A percentile compares a stretch with the other conserved stretches of the same genome.
phyloP scores from a whole-genome alignment of 2,888 invertebrate species.

The Lutraria lutraria region DNA sequence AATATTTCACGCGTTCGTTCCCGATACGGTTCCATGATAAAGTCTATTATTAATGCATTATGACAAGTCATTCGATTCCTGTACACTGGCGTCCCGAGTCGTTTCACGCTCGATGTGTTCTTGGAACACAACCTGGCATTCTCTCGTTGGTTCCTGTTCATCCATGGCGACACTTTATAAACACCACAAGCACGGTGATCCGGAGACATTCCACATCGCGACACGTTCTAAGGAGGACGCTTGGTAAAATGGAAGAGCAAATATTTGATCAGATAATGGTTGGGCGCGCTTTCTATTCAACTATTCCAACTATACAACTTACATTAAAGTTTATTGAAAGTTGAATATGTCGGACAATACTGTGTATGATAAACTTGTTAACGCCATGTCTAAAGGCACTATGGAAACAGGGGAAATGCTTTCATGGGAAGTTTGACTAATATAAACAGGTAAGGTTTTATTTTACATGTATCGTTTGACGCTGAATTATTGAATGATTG shows the following conservation, averaged over 20 bases:
- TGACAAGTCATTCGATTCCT: constrained; percentile 57
- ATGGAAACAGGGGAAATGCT: neutral
- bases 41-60: constrained; percentile 71
- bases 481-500: neutral
- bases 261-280: constrained; percentile 11
- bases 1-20: constrained; percentile 73
- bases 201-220: constrained; percentile 27
- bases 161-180: constrained; percentile 49
- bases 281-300: constrained; percentile 3
- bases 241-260: neutral
- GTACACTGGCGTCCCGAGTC: constrained; percentile 30
- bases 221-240: neutral
- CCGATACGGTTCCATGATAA: constrained; percentile 64
- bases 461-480: neutral
- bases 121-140: constrained; percentile 63
- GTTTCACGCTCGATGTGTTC: constrained; percentile 27
- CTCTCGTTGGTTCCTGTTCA: constrained; percentile 53
- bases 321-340: neutral
- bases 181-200: constrained; percentile 34
- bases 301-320: neutral
- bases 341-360: neutral
- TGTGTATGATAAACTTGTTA: neutral
- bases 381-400: neutral
- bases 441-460: constrained; percentile 2
- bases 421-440: neutral